Evolutionary conservation across 2,113 vertebrate species (phyloP), one percentile per base, ranked within the genome.

Genomic region (Oceanites oceanicus): DNA sequence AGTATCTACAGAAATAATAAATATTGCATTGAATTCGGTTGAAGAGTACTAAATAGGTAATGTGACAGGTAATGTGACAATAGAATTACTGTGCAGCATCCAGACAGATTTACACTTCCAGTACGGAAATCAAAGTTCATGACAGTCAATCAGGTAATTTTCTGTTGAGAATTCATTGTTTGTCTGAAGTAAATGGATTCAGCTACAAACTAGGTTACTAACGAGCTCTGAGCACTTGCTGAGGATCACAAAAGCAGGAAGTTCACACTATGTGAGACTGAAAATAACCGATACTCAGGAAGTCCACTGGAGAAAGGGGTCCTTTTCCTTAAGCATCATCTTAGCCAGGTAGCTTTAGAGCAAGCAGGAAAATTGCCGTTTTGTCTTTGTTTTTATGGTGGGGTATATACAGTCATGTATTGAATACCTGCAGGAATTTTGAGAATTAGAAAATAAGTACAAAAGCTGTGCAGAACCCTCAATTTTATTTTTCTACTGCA

Each of bases 261-360:
- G n/a, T 17, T 84, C 6, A 0, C 25, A 18, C 17, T 20, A 11
- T 0, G 0, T 0, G 18, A 74, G 22, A 36, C 12, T 18, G 7
- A 85, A 66, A 73, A 62, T 10, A 70, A 29, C 4, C 6, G 21
- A n/a, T 71, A 25, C 13, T 44, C 21, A 26, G n/a, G 6, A 83
- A 74, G 9, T 27, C 11, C 23, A 22, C 12, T 20, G 40, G 19
- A 25, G 29, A 49, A 79, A 22, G 22, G 19, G 25, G 3, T 32
- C 5, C 6, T 85, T 84, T 65, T 58, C 36, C 25, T 70, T 81
- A 32, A 8, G 13, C 3, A 17, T 17, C 27, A n/a, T 3, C 76
- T 55, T 16, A 81, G 56, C 12, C 15, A 9, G 4, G 12, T 1
- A 47, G 6, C 44, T 73, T 38, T 8, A 83, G 9, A 77, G 5